These are phyloP conservation scores for Fregetta grallaria DNA, from an alignment of 2,113 vertebrate genomes.

Conservation along the genomic window DNA sequence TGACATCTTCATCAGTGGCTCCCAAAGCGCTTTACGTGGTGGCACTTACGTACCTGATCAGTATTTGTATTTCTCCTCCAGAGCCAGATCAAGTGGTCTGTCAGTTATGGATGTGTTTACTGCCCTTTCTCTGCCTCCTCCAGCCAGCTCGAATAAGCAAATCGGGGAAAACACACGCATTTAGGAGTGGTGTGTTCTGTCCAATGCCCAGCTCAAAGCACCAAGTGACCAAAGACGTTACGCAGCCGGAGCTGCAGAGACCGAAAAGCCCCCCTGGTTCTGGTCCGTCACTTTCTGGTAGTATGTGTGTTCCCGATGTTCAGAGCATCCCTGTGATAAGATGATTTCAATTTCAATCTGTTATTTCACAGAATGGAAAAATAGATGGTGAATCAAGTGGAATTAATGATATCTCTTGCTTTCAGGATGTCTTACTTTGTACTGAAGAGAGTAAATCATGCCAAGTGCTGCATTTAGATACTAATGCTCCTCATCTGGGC, in stretches of 20 bases:
- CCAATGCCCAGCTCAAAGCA: background rate
- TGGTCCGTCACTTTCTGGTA: background rate
- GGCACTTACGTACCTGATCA: background rate
- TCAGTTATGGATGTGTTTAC: background rate
- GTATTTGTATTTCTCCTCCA: background rate
- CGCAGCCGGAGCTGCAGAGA: background rate
- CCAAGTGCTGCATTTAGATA: background rate
- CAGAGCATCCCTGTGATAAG: background rate
- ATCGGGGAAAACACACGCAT: fast-evolving
- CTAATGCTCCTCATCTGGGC: background rate
- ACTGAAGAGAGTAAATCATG: background rate
- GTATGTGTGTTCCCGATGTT: too few species aligned
- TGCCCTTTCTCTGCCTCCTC: background rate
- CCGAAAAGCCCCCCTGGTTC: background rate
- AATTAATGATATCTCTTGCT: background rate
- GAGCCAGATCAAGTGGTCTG: background rate
- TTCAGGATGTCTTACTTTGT: background rate
- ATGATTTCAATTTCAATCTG: background rate
- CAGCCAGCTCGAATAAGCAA: background rate
- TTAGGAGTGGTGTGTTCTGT: background rate
- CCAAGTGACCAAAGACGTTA: background rate
- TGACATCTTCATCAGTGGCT: background rate
- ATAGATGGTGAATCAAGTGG: background rate
- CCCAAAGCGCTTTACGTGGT: background rate
- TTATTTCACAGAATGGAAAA: background rate